Evolutionary conservation across 2,888 invertebrate species (phyloP), one percentile per base, ranked within the genome.

Genomic region (Limulus polyphemus): DNA sequence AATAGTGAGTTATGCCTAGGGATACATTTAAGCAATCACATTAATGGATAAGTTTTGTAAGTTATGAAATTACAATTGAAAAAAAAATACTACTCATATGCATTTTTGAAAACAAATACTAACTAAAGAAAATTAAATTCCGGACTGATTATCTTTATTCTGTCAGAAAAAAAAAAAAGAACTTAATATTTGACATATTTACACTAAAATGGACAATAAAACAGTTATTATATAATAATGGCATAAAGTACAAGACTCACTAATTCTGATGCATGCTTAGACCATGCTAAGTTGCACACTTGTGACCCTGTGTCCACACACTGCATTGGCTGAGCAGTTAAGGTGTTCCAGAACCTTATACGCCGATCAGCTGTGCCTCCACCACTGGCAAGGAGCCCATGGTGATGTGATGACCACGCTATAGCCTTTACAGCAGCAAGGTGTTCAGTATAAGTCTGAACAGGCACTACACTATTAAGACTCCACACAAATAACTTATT

Each of bases 361-460:
- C 92, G 93, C 47, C 95, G 81, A 79, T 98, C 98, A 0, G 97
- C 98, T 0, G 98, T 98, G n/a, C 98, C 98, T n/a, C 98, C 98
- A 55, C 98, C 98, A 51, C 90, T 91, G 0, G 97, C 97, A 65
- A 98, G 77, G 58, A 98, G 79, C 0, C 97, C 97, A 78, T 97
- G 97, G 78, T 97, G 97, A 79, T 98, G 97, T 0, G 98, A 97
- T 2, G 95, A 97, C 98, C 98, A 98, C 32, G 98, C 95, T 70
- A 98, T 94, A 0, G 98, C 98, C 78, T 97, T 99, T 11, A 95
- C 95, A 0, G 95, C 98, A 0, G 98, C 98, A 77, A 92, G 82
- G 79, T 99, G 98, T 70, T 98, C 90, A 0, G 90, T 89, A 77
- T 98, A 97, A 3, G 92, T 93, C 77, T 98, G 95, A 60, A 95